Base-by-base conservation (phyloP, 2,888 invertebrate species). In the Tachina fera region DNA sequence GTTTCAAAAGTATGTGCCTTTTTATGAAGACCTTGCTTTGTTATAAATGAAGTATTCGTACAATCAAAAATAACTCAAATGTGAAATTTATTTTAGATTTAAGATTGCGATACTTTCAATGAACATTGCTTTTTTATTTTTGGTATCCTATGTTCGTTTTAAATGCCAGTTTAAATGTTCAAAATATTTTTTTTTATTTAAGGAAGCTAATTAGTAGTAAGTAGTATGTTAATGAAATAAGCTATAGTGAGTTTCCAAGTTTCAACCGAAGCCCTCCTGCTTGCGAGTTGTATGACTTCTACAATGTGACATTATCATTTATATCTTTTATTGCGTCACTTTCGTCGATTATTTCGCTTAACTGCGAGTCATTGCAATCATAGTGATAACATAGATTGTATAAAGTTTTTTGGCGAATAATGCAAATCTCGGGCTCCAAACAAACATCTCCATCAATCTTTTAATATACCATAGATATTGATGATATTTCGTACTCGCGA, bases 291-390 rank as follows among this genome's bases (percentile, higher is more conserved):
- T 53, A 53, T 16, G 19, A 53, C 16, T 19, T 9, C 11, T 16
- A 8, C 43, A 43, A 43, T 43, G 43, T 49, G 49, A 49, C 49
- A 16, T 49, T 49, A 31, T 58, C 31, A 31, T 31, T 13, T 58
- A 8, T 31, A 22, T 31, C 58, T 53, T n/a, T 22, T 58, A 58
- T 58, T 58, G 22, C 3, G 13, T 58, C 22, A 31, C 31, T 31
- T 49, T 49, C 49, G 49, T 49, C 49, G 56, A 58, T 22, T 58
- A 58, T 58, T 22, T 58, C 22, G 31, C 58, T 13, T 31, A 58
- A 58, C 58, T 58, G 31, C 58, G 58, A 58, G 1, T 58, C 49
- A 49, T 49, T 49, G 49, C 49, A 49, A 49, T 16, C 58, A 58
- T 58, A 31, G 9, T 58, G 31, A 22, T 22, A 19, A 56, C 56